Percentiles rank a stretch among this genome's conserved stretches.
Evolutionary conservation across 2,113 vertebrate genomes (phyloP).

Genomic region (Triplophysa tibetana): DNA sequence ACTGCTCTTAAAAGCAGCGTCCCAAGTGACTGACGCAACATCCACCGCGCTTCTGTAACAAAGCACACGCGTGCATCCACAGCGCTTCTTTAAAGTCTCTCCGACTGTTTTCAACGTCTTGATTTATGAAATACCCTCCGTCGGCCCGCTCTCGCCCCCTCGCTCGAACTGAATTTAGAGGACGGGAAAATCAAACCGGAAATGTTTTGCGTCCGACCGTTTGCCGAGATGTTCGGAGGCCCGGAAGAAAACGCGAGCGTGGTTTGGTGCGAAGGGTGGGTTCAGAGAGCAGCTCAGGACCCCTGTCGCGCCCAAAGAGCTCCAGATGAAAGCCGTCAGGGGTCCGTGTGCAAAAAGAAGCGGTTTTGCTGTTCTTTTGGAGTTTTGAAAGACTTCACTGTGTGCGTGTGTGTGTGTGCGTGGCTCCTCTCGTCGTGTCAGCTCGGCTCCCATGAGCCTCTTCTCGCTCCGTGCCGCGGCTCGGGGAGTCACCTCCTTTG

Average conservation of each 20-base stretch:
- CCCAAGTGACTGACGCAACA: conserved; percentile 80
- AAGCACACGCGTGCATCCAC: conserved; percentile 23
- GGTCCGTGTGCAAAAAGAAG: conserved; percentile 75
- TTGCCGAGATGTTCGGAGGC: conserved; percentile 5
- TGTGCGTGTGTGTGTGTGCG: conserved; percentile 7
- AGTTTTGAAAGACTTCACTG: conserved; percentile 70
- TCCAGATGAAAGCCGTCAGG: conserved; percentile 72
- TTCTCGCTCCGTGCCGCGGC: conserved; percentile 69
- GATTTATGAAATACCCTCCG: conserved; percentile 12
- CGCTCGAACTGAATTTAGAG: not conserved
- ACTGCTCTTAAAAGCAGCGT: conserved; percentile 72
- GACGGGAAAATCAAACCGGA: not conserved
- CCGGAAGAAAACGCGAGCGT: not conserved
- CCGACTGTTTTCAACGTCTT: conserved; percentile 8
- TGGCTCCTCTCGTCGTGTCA: conserved; percentile 62
- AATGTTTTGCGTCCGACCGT: not conserved
- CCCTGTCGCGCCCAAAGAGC: conserved; percentile 57
- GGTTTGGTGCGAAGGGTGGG: not conserved
- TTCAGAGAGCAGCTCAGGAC: conserved; percentile 26
- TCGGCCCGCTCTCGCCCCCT: not conserved
- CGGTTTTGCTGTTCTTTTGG: conserved; percentile 72
- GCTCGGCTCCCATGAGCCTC: conserved; percentile 72
- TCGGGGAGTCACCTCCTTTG: conserved; percentile 80
- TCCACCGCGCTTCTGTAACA: conserved; percentile 68
- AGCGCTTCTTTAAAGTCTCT: not conserved